Percentiles rank a stretch among this genome's conserved stretches.
phyloP scores from a whole-genome alignment of 2,113 vertebrate genomes.

The Edolisoma coerulescens region DNA sequence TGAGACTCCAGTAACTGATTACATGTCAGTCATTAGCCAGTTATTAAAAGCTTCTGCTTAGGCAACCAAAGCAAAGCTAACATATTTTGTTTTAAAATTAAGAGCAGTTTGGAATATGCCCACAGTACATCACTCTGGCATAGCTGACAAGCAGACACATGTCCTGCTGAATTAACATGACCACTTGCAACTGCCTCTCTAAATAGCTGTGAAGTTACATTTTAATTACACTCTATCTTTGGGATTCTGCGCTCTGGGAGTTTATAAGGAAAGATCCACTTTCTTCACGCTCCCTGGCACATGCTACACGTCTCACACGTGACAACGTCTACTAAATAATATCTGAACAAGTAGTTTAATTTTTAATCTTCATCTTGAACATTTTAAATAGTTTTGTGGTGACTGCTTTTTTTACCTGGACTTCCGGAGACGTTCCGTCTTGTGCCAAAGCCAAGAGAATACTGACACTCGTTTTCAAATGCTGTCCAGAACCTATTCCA shows the following conservation, averaged over 20 bases:
- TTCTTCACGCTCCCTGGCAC: neutral
- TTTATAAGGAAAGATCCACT: neutral
- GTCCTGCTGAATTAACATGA: neutral
- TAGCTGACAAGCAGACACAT: neutral
- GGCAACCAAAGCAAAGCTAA: neutral
- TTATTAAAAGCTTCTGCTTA: neutral
- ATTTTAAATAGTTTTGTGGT: neutral
- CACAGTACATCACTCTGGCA: neutral
- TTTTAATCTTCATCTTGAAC: neutral
- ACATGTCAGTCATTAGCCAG: neutral
- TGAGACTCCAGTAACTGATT: neutral
- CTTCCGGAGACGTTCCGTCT: constrained; percentile 95
- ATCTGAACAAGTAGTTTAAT: neutral
- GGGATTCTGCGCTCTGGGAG: neutral
- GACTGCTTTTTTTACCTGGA: constrained; percentile 80
- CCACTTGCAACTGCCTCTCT: neutral
- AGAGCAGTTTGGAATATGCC: neutral
- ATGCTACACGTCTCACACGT: neutral
- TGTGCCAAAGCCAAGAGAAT: constrained; percentile 96
- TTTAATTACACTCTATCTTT: neutral
- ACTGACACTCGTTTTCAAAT: constrained; percentile 98
- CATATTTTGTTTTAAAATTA: neutral
- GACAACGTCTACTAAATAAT: neutral
- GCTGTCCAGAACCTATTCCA: constrained; percentile 97
- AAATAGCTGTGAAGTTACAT: neutral